Conservation (phyloP, 23 tunicate genomes). For the Trididemnum nubilum region DNA sequence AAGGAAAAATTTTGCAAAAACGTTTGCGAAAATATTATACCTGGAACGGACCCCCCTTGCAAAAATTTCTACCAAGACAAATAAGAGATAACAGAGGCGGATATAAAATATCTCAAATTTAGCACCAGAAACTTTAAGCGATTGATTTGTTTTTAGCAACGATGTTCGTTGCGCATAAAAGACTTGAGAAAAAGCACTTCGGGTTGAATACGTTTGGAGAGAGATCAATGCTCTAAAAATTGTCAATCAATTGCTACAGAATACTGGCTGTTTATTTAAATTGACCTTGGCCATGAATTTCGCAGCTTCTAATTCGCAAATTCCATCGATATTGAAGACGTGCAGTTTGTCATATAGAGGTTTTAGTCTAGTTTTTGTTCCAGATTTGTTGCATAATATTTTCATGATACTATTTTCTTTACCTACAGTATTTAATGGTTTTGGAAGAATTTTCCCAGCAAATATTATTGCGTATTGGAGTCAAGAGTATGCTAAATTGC, state of each 20-base stretch:
- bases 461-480: too few relatives aligned
- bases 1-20: too few relatives aligned
- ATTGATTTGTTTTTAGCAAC: background rate
- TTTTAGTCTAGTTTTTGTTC: background rate
- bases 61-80: too few relatives aligned
- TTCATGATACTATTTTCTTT: background rate
- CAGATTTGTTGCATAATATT: slow-evolving; percentile 6
- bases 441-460: too few relatives aligned
- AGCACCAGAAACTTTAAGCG: background rate
- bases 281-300: slow-evolving; percentile 12
- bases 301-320: slow-evolving; percentile 9
- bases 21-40: too few relatives aligned
- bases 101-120: background rate
- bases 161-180: background rate
- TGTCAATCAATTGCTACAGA: background rate
- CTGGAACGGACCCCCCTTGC: too few relatives aligned
- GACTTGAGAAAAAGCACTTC: background rate
- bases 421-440: background rate
- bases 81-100: too few relatives aligned
- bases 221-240: background rate
- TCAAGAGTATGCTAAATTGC: too few relatives aligned
- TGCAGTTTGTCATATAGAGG: background rate
- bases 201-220: background rate
- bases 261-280: background rate
- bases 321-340: background rate